Conservation (phyloP, 2,113 vertebrate genomes). For the Okapia johnstoni region DNA sequence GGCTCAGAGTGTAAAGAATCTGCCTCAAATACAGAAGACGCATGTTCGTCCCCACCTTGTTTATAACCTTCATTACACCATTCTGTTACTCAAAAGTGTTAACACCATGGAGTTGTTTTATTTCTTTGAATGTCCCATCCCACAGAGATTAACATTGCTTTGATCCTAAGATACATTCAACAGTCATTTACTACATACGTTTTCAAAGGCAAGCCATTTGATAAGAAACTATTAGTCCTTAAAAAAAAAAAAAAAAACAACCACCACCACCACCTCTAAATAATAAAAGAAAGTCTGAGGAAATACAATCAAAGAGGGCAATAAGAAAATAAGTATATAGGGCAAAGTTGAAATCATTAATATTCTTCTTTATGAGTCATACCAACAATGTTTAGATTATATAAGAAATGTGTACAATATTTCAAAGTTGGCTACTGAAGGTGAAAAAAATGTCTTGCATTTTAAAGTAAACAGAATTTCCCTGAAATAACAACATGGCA, state of each 20-base stretch:
- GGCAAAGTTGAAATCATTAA: background rate
- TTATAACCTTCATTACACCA: background rate
- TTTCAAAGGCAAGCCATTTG: background rate
- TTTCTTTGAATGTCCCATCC: background rate
- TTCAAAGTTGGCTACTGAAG: slow-evolving; percentile 27
- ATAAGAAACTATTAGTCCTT: background rate
- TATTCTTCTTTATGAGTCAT: background rate
- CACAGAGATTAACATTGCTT: background rate
- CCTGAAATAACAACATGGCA: slow-evolving; percentile 31
- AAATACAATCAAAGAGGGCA: background rate
- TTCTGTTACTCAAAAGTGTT: background rate
- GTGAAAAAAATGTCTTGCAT: background rate
- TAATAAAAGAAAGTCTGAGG: background rate
- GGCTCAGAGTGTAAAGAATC: background rate
- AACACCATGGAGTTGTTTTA: background rate
- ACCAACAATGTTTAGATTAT: background rate
- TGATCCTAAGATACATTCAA: background rate
- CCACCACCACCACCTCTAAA: background rate
- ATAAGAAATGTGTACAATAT: slow-evolving; percentile 17
- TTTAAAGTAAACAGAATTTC: slow-evolving; percentile 45
- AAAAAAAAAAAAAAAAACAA: background rate
- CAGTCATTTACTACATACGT: background rate
- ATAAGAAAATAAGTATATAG: background rate
- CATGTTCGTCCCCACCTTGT: background rate
- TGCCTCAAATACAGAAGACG: background rate